phyloP scores from a whole-genome alignment of 2,888 invertebrate species.

The Drosophila nr. medialis region DNA sequence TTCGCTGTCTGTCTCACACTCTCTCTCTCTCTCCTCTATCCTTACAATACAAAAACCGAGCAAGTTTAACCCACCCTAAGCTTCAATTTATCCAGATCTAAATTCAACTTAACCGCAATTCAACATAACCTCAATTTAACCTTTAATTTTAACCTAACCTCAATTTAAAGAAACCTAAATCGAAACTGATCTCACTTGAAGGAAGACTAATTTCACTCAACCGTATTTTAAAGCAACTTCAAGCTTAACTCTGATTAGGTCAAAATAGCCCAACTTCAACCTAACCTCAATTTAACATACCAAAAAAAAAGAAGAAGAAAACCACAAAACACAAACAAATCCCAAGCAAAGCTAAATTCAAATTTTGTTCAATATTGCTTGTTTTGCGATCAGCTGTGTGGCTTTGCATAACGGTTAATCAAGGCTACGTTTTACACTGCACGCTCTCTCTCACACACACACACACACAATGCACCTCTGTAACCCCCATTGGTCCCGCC shows the following conservation, averaged over 20 bases:
- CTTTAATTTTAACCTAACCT: background rate
- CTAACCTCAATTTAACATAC: background rate
- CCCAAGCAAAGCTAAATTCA: background rate
- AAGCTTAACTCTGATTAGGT: background rate
- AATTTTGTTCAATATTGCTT: slow-evolving; percentile 11
- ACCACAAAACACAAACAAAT: background rate
- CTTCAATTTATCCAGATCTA: background rate
- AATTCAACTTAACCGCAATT: background rate
- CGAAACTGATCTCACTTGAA: background rate
- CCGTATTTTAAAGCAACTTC: background rate
- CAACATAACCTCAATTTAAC: background rate
- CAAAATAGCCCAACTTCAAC: background rate
- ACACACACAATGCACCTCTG: background rate
- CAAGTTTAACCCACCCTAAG: background rate
- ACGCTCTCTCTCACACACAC: slow-evolving; percentile 22
- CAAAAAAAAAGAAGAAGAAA: background rate
- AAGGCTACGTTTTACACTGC: slow-evolving; percentile 55
- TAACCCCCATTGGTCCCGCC: slow-evolving; percentile 18
- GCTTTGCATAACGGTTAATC: slow-evolving; percentile 33
- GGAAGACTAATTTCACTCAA: background rate
- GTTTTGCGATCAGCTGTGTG: slow-evolving; percentile 21
- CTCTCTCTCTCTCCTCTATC: background rate
- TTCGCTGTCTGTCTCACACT: slow-evolving; percentile 3
- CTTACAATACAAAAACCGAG: background rate
- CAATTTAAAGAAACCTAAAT: background rate